phyloP scores from a whole-genome alignment of 1,140 invertebrate species.

The Eufriesea mexicana region DNA sequence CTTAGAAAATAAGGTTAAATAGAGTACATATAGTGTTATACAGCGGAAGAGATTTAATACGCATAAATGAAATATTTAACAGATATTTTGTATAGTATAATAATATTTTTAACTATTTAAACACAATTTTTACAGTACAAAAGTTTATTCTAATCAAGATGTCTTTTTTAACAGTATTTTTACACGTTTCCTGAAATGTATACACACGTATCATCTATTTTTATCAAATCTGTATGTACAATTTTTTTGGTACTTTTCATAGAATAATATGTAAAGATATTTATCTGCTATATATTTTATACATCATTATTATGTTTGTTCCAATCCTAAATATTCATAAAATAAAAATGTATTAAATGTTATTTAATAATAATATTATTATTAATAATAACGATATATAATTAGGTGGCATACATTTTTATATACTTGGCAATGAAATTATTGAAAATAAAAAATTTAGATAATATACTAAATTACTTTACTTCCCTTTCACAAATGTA shows the following conservation, averaged over 20 bases:
- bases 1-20: background rate
- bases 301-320: slow-evolving; percentile 10
- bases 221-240: background rate
- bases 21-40: background rate
- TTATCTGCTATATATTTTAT: slow-evolving; percentile 31
- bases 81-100: slow-evolving; percentile 35
- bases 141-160: slow-evolving; percentile 20
- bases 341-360: slow-evolving; percentile 16
- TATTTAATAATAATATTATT: slow-evolving; percentile 8
- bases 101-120: slow-evolving; percentile 8
- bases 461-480: background rate
- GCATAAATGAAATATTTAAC: slow-evolving; percentile 26
- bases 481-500: background rate
- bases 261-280: background rate
- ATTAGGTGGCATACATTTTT: slow-evolving; percentile 7
- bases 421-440: background rate
- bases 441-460: background rate
- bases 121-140: slow-evolving; percentile 28
- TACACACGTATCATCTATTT: no score
- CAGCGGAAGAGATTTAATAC: background rate
- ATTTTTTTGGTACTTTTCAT: slow-evolving; percentile 3
- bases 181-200: slow-evolving; percentile 2
- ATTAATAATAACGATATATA: slow-evolving; percentile 3
- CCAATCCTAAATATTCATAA: background rate
- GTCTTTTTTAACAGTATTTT: slow-evolving; percentile 19